Conservation (phyloP, 2,797 vertebrate genomes). For the Oryzias dopingdopingensis region DNA sequence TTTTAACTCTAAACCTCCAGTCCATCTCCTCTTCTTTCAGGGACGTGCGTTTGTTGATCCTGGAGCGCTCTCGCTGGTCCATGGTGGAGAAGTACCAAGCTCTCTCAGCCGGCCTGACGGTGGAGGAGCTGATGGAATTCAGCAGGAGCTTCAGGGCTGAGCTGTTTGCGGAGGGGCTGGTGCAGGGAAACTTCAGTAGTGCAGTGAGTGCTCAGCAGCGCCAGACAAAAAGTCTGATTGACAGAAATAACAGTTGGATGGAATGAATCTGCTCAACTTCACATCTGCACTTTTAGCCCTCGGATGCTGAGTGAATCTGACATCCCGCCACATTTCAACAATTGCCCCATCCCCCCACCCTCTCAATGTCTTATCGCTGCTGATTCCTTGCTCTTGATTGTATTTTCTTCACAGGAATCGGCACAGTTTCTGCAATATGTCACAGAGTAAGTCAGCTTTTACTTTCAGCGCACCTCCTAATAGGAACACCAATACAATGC, state of each 20-base stretch:
- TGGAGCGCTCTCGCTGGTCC: conserved; percentile 90
- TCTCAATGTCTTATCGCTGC: conserved; percentile 17
- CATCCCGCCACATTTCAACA: conserved; percentile 10
- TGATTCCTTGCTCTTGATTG: conserved; percentile 45
- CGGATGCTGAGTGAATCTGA: conserved; percentile 20
- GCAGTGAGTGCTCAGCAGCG: conserved; percentile 47
- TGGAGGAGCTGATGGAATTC: conserved; percentile 84
- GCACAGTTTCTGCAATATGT: conserved; percentile 89
- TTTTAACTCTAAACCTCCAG: neutral
- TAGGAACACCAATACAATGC: conserved; percentile 29
- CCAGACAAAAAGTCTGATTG: conserved; percentile 24
- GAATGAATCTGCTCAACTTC: conserved; percentile 17
- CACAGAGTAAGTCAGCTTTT: conserved; percentile 77
- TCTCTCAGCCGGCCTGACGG: conserved; percentile 81
- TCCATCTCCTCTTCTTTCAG: conserved; percentile 56
- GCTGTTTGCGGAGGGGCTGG: conserved; percentile 89
- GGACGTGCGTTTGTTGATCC: conserved; percentile 87
- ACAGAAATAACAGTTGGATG: conserved; percentile 23
- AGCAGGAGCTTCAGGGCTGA: conserved; percentile 83
- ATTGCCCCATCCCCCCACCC: conserved; percentile 2
- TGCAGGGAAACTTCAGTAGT: conserved; percentile 92
- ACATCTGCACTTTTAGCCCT: conserved; percentile 10
- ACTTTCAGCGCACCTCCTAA: conserved; percentile 33
- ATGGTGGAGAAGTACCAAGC: conserved; percentile 90
- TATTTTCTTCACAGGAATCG: conserved; percentile 82